A percentile compares a stretch with the other conserved stretches of the same genome.
These are phyloP conservation scores for Prinia subflava DNA, from an alignment of 2,113 vertebrate species.

Conservation along the genomic window DNA sequence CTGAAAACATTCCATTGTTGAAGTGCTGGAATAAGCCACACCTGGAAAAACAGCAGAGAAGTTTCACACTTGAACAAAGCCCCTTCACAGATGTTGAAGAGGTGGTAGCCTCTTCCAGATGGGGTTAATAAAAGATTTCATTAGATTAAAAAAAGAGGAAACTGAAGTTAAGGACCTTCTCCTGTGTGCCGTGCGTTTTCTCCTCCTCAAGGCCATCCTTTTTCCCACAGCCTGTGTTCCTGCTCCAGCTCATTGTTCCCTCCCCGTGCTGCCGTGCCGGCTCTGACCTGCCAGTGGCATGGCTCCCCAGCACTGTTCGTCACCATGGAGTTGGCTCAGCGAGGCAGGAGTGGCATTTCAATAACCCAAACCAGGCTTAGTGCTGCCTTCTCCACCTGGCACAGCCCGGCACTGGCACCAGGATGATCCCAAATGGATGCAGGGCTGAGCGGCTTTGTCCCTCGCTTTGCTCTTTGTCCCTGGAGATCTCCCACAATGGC, in stretches of 20 bases:
- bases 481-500: neutral
- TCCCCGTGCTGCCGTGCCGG: neutral
- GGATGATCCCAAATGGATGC: neutral
- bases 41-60: neutral
- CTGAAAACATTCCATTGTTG: neutral
- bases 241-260: neutral
- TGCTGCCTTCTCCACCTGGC: neutral
- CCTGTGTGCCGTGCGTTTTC: neutral
- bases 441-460: fast-evolving
- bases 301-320: neutral
- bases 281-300: neutral
- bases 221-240: neutral
- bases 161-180: neutral
- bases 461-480: neutral
- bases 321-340: constrained; percentile 21
- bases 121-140: neutral
- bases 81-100: neutral
- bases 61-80: neutral
- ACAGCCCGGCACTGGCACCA: fast-evolving
- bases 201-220: constrained; percentile 9
- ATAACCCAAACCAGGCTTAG: neutral
- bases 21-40: neutral
- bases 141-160: neutral
- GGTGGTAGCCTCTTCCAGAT: neutral
- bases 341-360: neutral